Percentiles rank a stretch among this genome's conserved stretches.
Conservation (phyloP, 2,888 invertebrate genomes). For the Eremobia ochroleuca region DNA sequence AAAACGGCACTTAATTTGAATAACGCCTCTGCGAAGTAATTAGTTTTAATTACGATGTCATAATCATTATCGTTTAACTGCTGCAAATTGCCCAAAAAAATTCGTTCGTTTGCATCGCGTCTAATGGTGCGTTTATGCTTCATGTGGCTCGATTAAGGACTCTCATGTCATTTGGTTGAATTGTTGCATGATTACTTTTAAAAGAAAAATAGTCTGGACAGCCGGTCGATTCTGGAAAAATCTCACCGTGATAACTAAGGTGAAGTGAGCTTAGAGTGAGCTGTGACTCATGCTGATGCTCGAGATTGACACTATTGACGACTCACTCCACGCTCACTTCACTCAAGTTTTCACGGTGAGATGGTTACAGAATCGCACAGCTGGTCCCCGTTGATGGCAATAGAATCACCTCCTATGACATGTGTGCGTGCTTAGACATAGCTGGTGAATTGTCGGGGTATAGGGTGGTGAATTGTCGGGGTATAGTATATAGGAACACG, state of each 20-base stretch:
- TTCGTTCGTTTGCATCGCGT: slow-evolving; percentile 19
- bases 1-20: slow-evolving; percentile 44
- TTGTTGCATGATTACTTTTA: neutral
- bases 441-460: neutral
- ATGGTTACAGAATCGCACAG: no score
- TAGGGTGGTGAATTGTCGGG: neutral
- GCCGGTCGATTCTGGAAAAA: no score
- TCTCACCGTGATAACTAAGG: no score
- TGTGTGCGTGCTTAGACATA: neutral
- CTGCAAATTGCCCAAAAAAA: slow-evolving; percentile 30
- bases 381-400: neutral
- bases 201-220: neutral
- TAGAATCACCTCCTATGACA: neutral
- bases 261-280: no score
- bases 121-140: neutral
- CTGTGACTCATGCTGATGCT: no score
- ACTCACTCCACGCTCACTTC: no score
- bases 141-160: neutral
- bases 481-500: neutral
- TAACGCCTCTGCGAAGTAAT: slow-evolving; percentile 44
- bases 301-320: no score
- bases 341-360: no score
- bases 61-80: slow-evolving; percentile 37
- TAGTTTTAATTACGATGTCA: slow-evolving; percentile 43
- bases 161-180: neutral